These are phyloP conservation scores for Ranitomeya imitator DNA, from an alignment of 2,113 vertebrate species.

Conservation along the genomic window DNA sequence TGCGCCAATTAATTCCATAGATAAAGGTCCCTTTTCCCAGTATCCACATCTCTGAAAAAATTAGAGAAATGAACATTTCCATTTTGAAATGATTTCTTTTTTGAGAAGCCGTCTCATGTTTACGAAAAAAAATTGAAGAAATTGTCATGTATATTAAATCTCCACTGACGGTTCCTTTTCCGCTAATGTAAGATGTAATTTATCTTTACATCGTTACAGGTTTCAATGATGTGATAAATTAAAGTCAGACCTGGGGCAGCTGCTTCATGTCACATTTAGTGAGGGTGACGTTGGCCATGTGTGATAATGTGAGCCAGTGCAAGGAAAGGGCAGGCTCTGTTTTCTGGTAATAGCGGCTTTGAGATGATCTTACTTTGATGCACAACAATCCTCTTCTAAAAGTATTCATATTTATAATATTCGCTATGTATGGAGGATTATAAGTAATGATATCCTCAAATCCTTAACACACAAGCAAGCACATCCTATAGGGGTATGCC, in stretches of 20 bases:
- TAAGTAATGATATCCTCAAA: not conserved
- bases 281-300: constrained; percentile 51
- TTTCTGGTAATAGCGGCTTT: constrained; percentile 7
- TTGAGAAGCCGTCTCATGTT: constrained; percentile 55
- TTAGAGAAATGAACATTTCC: constrained; percentile 45
- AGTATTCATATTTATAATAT: constrained; percentile 7
- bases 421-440: not conserved
- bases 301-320: constrained; percentile 39
- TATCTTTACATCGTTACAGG: constrained; percentile 52
- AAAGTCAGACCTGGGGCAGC: constrained; percentile 59
- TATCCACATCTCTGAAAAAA: constrained; percentile 31
- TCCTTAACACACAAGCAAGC: not conserved
- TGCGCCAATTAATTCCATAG: not conserved
- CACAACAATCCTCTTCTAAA: constrained; percentile 32
- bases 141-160: constrained; percentile 61
- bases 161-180: constrained; percentile 58
- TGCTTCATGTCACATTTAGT: constrained; percentile 63
- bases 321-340: constrained; percentile 36
- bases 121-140: constrained; percentile 43
- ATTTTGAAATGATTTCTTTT: constrained; percentile 58
- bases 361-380: constrained; percentile 40
- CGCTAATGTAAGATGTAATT: constrained; percentile 51
- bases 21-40: not conserved
- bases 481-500: not conserved
- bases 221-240: constrained; percentile 62